Evolutionary conservation across 2,113 vertebrate genomes (phyloP), one percentile per base, ranked within the genome.

Genomic region (Python bivittatus): DNA sequence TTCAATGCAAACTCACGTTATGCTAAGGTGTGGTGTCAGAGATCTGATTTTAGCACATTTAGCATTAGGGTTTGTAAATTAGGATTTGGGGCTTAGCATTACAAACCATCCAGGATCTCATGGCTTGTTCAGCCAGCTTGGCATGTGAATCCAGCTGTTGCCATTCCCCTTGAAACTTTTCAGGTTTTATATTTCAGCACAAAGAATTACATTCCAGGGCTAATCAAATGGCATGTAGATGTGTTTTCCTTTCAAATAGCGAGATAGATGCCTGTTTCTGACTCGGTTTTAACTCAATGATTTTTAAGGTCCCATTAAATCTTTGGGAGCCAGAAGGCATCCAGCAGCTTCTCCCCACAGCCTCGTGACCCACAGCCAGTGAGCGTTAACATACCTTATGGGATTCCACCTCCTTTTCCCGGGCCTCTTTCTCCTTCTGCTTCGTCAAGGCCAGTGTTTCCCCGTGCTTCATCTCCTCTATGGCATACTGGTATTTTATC

Each of bases 341-440:
- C 9, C 85, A 48, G 68, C 90, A 85, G 2, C 7, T 60, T 92
- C 27, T 68, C 88, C 64, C 91, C 72, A 87, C 92, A 87, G 54
- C 15, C 38, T 48, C 54, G 93, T 58, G 91, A 79, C 6, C 52
- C 7, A 93, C 48, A 86, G 58, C 23, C 83, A 86, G 90, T 13
- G 89, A 72, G 88, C 92, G 48, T 85, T 88, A 90, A 92, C 38
- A 1, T 95, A 99, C 99, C 97, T 94, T 95, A 91, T 99, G 98
- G 12, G 97, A 92, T 61, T 98, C 97, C 93, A 98, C 95, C 90
- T 98, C 97, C 72, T 96, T 91, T 92, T 95, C 93, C 72, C 38
- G 91, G 25, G 88, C 94, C 91, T 95, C 90, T 53, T 97, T 53
- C 0, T 86, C 95, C 44, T 98, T 95, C 44, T 95, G 54, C 38